Percentiles rank a stretch among this genome's conserved stretches.
These are phyloP conservation scores for Caenorhabditis drosophilae DNA, from an alignment of 2,888 invertebrate species.

Conservation along the genomic window DNA sequence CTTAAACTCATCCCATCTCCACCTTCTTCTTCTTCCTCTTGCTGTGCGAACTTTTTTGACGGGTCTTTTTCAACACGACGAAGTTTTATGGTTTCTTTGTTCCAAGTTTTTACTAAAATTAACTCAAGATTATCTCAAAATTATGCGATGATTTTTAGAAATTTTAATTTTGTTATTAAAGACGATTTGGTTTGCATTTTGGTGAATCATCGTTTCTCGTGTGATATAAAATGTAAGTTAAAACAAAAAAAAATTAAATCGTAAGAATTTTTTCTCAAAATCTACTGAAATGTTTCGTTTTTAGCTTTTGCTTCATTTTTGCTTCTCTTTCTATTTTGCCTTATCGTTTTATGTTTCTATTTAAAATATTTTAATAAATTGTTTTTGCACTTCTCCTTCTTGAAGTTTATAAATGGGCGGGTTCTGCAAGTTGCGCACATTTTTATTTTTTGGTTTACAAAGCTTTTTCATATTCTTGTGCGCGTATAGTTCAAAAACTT, in stretches of 20 bases:
- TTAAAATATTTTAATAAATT: neutral
- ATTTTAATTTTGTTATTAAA: neutral
- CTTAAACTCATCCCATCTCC: neutral
- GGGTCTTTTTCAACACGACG: slow-evolving; percentile 2
- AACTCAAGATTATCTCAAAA: neutral
- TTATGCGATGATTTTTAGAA: neutral
- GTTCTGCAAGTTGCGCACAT: neutral
- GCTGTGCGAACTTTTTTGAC: neutral
- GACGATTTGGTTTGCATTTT: too few relatives aligned
- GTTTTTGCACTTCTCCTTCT: neutral
- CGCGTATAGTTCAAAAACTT: too few relatives aligned
- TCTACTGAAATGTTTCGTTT: neutral
- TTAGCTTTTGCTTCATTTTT: neutral
- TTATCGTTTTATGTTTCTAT: neutral
- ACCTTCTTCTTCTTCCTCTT: neutral
- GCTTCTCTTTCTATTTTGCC: neutral
- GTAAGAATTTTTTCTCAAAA: neutral
- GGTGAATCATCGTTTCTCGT: too few relatives aligned
- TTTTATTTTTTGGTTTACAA: too few relatives aligned
- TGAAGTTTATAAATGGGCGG: neutral
- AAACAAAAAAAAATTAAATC: neutral
- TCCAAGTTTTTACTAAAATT: neutral
- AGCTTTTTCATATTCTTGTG: too few relatives aligned
- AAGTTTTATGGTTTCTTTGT: neutral
- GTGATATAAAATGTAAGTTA: too few relatives aligned